phyloP scores from a whole-genome alignment of 2,113 vertebrate species.

The Scalopus aquaticus region DNA sequence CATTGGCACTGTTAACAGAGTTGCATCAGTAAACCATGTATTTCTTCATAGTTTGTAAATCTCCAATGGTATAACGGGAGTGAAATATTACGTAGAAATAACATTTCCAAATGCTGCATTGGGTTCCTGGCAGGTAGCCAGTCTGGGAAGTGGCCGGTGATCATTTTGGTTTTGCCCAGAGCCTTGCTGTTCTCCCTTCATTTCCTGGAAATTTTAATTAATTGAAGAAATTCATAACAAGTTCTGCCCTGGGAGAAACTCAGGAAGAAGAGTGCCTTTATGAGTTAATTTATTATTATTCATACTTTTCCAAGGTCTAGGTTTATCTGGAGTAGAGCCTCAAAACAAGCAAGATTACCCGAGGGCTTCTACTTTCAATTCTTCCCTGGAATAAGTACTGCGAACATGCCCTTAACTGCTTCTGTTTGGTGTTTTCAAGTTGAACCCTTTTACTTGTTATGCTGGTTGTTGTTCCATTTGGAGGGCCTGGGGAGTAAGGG shows the following conservation, averaged over 20 bases:
- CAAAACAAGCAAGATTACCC: background rate
- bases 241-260: conserved; percentile 5
- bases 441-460: conserved; percentile 12
- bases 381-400: background rate
- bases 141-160: background rate
- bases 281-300: conserved; percentile 26
- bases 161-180: background rate
- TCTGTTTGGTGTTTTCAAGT: background rate
- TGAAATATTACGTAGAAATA: conserved; percentile 39
- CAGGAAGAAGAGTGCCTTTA: background rate
- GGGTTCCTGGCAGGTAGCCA: conserved; percentile 25
- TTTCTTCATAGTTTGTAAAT: conserved; percentile 61
- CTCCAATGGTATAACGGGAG: background rate
- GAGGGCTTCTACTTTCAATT: background rate
- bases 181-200: background rate
- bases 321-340: background rate
- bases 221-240: conserved; percentile 29
- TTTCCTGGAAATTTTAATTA: conserved; percentile 56
- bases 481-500: background rate
- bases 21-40: conserved; percentile 16
- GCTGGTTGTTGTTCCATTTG: background rate
- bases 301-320: background rate
- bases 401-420: background rate
- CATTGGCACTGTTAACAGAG: conserved; percentile 4
- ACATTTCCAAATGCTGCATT: conserved; percentile 54